These are phyloP conservation scores for Boloria selene DNA, from an alignment of 2,888 invertebrate genomes.

Conservation along the genomic window DNA sequence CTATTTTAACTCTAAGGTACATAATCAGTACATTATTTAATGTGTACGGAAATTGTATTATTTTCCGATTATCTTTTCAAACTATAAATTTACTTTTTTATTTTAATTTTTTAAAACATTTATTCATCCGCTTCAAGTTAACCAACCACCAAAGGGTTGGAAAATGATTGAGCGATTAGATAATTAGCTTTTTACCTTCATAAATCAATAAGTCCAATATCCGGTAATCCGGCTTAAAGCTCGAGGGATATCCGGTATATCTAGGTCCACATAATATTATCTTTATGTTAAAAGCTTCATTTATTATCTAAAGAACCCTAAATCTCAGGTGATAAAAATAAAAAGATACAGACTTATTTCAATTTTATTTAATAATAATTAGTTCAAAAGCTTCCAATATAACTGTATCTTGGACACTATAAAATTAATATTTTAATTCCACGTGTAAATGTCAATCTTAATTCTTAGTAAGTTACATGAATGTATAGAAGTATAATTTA, in stretches of 20 bases:
- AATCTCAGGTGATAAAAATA: conserved; percentile 12
- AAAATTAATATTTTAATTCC: background rate
- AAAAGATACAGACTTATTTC: background rate
- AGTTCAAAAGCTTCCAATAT: conserved; percentile 4
- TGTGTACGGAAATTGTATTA: too few species aligned
- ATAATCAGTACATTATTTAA: background rate
- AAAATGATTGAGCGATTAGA: too few species aligned
- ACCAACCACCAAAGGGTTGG: too few species aligned
- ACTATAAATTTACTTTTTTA: too few species aligned
- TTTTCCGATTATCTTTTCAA: too few species aligned
- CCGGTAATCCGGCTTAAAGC: background rate
- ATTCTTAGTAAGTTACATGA: too few species aligned
- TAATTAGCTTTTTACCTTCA: too few species aligned
- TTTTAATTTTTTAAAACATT: too few species aligned
- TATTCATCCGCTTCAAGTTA: too few species aligned
- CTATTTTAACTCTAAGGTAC: conserved; percentile 2
- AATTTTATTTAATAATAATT: conserved; percentile 12
- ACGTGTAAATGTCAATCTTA: background rate
- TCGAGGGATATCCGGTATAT: background rate
- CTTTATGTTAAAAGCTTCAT: background rate
- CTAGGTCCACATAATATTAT: background rate
- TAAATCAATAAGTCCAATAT: background rate
- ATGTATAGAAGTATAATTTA: too few species aligned
- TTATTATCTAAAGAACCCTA: conserved; percentile 13
- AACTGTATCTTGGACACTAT: conserved; percentile 3